Conservation (phyloP, 2,113 vertebrate species). For the Paramisgurnus dabryanus region DNA sequence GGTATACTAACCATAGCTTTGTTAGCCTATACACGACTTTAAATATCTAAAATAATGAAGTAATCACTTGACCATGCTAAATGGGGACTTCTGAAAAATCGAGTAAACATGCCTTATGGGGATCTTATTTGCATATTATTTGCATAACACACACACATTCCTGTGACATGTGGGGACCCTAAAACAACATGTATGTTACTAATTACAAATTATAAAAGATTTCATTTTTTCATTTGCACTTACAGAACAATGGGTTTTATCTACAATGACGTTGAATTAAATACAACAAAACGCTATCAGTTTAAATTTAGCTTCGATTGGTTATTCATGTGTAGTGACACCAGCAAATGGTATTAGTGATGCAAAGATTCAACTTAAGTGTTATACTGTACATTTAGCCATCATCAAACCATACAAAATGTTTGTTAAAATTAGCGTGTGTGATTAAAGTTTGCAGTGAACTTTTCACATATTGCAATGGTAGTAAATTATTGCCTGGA, state of each 20-base stretch:
- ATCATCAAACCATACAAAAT: too few species aligned
- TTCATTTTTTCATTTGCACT: not conserved
- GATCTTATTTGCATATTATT: slow-evolving; percentile 35
- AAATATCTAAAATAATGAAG: slow-evolving; percentile 24
- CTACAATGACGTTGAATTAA: too few species aligned
- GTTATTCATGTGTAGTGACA: too few species aligned
- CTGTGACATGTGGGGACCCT: slow-evolving; percentile 1
- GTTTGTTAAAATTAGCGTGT: too few species aligned
- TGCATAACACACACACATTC: slow-evolving; percentile 18
- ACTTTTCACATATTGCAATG: too few species aligned
- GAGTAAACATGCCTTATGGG: slow-evolving; percentile 17
- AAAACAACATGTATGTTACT: not conserved
- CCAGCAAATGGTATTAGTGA: too few species aligned
- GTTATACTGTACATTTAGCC: too few species aligned
- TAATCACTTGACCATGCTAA: not conserved
- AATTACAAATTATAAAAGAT: not conserved
- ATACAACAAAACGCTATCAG: too few species aligned
- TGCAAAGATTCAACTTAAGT: too few species aligned
- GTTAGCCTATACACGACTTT: slow-evolving; percentile 25
- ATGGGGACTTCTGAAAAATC: slow-evolving; percentile 10
- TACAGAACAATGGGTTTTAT: too few species aligned
- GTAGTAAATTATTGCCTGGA: not conserved
- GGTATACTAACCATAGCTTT: slow-evolving; percentile 2
- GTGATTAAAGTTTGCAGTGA: too few species aligned
- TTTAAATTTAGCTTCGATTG: too few species aligned